Base-by-base conservation (phyloP, 2,888 invertebrate genomes). In the Orchestes rusci region DNA sequence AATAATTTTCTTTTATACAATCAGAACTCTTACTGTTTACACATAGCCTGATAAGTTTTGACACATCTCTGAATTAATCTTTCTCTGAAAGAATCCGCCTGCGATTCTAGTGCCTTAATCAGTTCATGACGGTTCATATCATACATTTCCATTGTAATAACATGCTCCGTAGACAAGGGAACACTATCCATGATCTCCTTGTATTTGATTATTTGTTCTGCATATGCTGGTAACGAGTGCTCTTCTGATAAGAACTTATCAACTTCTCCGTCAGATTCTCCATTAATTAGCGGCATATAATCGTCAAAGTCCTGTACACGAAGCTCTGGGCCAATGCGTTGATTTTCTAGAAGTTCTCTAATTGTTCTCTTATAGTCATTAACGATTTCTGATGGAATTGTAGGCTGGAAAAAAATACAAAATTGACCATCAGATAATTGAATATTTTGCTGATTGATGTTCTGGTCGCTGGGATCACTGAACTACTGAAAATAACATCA, bases 81-180 rank as follows among this genome's bases (percentile, higher is more conserved):
- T 35, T 79, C 79, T 50, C 82, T 80, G 40, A 90, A 70, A 39
- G 73, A 73, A 19, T 79, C 75, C 0, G 90, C 87, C 17, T 82
- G 72, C 8, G 71, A 66, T 4, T 83, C 78, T 50, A 95, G 67
- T 1, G 82, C 73, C 12, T 74, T 73, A 33, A 94, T 84, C 19
- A 94, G 71, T 41, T 85, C 84, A 35, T 75, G 79, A 42, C 93
- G 77, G 65, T 89, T 82, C 64, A 94, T 81, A 60, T 87, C 83
- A 63, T 88, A 95, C 70, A 92, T 78, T 5, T 90, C 91, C 60
- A 87, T 80, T 13, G 81, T 77, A 13, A 85, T 75, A 1, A 83
- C 81, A 47, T 80, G 76, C 53, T 80, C 76, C 19, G 77, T 66
- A 56, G 70, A 56, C 37, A 71, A 47, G 1, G 80, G 77, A 47